A percentile compares a stretch with the other conserved stretches of the same genome.
Conservation (phyloP, 2,113 vertebrate species). For the Rostratula benghalensis region DNA sequence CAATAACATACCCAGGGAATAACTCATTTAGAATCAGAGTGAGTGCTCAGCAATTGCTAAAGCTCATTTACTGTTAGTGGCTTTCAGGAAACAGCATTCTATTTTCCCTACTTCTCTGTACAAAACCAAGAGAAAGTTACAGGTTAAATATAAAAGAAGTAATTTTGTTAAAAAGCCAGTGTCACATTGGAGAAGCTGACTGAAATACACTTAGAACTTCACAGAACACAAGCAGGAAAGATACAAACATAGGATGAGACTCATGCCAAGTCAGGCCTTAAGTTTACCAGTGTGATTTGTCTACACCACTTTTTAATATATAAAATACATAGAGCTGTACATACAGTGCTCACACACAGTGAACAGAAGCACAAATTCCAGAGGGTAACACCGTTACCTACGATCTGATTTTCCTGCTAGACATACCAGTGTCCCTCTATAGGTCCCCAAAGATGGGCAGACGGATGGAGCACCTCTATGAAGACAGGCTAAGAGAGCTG, state of each 20-base stretch:
- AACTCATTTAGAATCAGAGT: not conserved
- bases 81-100: not conserved
- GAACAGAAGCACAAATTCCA: not conserved
- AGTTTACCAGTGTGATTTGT: not conserved
- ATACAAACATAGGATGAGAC: not conserved
- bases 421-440: not conserved
- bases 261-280: not conserved
- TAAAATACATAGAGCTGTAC: not conserved
- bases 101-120: not conserved
- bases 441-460: no score
- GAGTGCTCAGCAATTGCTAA: not conserved
- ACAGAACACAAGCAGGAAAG: accelerated
- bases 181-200: not conserved
- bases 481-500: no score
- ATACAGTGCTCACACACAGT: not conserved
- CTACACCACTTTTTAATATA: not conserved
- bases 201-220: not conserved
- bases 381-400: not conserved
- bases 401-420: not conserved
- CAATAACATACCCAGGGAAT: not conserved
- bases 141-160: not conserved
- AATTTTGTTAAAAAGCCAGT: not conserved
- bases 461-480: no score
- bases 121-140: not conserved
- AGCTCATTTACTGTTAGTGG: not conserved